Evolutionary conservation across 1,140 invertebrate species (phyloP).

Genomic region (Augochlora pura): DNA sequence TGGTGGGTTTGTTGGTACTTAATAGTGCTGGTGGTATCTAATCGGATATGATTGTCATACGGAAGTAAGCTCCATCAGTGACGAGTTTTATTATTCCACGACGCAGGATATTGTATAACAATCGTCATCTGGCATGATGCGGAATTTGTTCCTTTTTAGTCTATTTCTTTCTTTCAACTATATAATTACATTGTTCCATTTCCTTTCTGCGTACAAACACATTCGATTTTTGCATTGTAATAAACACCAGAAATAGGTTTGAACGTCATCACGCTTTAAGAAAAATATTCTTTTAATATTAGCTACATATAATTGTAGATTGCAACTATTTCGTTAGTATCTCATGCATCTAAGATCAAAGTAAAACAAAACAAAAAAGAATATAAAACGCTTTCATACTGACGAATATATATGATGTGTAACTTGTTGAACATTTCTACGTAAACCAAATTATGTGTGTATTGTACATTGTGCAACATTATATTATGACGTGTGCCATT

Average conservation of each 20-base stretch:
- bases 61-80: slow-evolving; percentile 15
- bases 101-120: slow-evolving; percentile 34
- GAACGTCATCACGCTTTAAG: slow-evolving; percentile 4
- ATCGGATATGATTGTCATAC: slow-evolving; percentile 32
- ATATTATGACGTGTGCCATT: slow-evolving; percentile 1
- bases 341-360: slow-evolving; percentile 1
- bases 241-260: slow-evolving; percentile 10
- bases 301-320: neutral
- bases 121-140: slow-evolving; percentile 30
- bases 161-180: slow-evolving; percentile 19
- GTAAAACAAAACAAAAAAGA: neutral
- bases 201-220: neutral
- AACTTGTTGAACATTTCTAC: slow-evolving; percentile 31
- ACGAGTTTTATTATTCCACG: slow-evolving; percentile 24
- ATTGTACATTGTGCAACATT: slow-evolving; percentile 30
- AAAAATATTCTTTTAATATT: slow-evolving; percentile 30
- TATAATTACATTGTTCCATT: slow-evolving; percentile 15
- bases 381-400: slow-evolving; percentile 29
- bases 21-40: slow-evolving; percentile 54
- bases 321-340: slow-evolving; percentile 7
- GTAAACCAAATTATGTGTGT: slow-evolving; percentile 4
- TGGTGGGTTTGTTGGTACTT: slow-evolving; percentile 53
- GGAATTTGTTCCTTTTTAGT: slow-evolving; percentile 37
- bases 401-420: neutral
- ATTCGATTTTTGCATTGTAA: slow-evolving; percentile 11